A percentile compares a stretch with the other conserved stretches of the same genome.
Evolutionary conservation across 2,113 vertebrate genomes (phyloP).

Genomic region (Shinisaurus crocodilurus): DNA sequence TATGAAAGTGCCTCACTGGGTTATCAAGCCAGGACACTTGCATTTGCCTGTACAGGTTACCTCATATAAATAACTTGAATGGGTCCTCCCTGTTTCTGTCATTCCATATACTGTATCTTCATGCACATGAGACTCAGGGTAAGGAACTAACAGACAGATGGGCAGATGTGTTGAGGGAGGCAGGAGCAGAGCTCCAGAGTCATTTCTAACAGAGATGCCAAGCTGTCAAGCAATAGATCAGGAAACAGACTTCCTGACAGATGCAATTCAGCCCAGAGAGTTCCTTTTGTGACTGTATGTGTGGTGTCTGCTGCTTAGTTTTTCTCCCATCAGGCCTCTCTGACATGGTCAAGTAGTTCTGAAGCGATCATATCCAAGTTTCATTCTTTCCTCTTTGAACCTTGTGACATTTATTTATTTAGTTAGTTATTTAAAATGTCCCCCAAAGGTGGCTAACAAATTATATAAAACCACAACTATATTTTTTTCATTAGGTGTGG

Average conservation of each 20-base stretch:
- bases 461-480: background rate
- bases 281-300: slow-evolving; percentile 50
- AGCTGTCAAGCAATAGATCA: slow-evolving; percentile 64
- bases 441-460: background rate
- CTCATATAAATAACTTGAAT: slow-evolving; percentile 42
- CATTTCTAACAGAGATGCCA: slow-evolving; percentile 67
- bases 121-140: slow-evolving; percentile 52
- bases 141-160: slow-evolving; percentile 42
- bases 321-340: slow-evolving; percentile 62
- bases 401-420: slow-evolving; percentile 33
- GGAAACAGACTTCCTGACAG: slow-evolving; percentile 56
- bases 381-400: slow-evolving; percentile 49
- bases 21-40: slow-evolving; percentile 38
- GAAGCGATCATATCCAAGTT: slow-evolving; percentile 61
- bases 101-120: slow-evolving; percentile 60
- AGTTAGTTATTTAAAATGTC: slow-evolving; percentile 2
- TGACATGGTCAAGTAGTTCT: slow-evolving; percentile 61
- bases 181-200: slow-evolving; percentile 34
- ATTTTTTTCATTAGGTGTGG: background rate
- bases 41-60: slow-evolving; percentile 4
- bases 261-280: slow-evolving; percentile 57
- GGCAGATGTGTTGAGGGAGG: slow-evolving; percentile 32
- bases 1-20: slow-evolving; percentile 21
- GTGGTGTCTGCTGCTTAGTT: slow-evolving; percentile 16
- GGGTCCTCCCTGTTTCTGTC: slow-evolving; percentile 61